Conservation (phyloP, 1,140 invertebrate species). For the Lordiphosa clarofinis region DNA sequence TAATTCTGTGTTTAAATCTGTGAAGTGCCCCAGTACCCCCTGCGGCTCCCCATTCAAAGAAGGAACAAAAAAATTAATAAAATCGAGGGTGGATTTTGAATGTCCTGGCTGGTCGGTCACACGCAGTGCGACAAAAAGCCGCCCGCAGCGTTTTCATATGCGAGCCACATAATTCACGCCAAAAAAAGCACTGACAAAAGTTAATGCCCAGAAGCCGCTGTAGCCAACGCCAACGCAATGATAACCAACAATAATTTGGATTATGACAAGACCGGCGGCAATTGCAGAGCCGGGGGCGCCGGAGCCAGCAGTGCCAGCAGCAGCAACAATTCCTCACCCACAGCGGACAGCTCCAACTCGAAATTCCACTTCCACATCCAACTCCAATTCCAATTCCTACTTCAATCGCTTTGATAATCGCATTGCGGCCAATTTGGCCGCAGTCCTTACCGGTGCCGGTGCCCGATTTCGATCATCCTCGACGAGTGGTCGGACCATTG, state of each 20-base stretch:
- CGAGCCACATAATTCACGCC: slow-evolving; percentile 62
- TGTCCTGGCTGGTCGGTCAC: slow-evolving; percentile 51
- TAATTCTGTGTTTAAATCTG: slow-evolving; percentile 74
- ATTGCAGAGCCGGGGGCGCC: not conserved
- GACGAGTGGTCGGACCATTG: slow-evolving; percentile 18
- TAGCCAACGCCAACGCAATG: slow-evolving; percentile 46
- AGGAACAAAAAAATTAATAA: slow-evolving; percentile 57
- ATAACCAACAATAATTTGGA: slow-evolving; percentile 79
- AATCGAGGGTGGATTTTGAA: slow-evolving; percentile 36
- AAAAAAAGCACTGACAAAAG: slow-evolving; percentile 62
- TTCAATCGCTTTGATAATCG: slow-evolving; percentile 77
- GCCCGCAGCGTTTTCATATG: slow-evolving; percentile 75
- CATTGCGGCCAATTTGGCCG: slow-evolving; percentile 71
- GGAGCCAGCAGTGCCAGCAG: slow-evolving; percentile 52
- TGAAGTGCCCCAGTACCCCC: slow-evolving; percentile 54
- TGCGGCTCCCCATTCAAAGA: slow-evolving; percentile 48
- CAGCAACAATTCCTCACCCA: slow-evolving; percentile 68
- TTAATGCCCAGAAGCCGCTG: slow-evolving; percentile 66
- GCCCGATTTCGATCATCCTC: slow-evolving; percentile 69
- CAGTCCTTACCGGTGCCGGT: slow-evolving; percentile 60
- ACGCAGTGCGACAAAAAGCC: slow-evolving; percentile 71
- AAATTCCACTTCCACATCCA: slow-evolving; percentile 24
- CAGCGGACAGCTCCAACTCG: slow-evolving; percentile 45
- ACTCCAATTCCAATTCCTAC: slow-evolving; percentile 48
- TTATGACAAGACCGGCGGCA: slow-evolving; percentile 63